Base-by-base conservation (phyloP, 2,113 vertebrate genomes). In the Sminthopsis crassicaudata region DNA sequence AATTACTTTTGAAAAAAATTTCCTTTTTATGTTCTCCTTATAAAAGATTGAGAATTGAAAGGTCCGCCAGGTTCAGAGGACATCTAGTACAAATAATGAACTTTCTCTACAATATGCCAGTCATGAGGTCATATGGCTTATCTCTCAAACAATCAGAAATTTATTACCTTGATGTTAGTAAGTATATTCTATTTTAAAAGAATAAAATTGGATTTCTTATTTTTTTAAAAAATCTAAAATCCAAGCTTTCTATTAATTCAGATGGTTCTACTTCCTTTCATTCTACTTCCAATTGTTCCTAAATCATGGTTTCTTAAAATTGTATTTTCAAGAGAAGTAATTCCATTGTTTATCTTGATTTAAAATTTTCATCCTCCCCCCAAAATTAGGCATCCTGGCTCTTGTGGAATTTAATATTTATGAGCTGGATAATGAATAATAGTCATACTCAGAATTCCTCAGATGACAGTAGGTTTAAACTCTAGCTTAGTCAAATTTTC, bases 281-380 rank as follows among this genome's bases (percentile, higher is more conserved):
- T 14, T 11, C 5, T 67, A 36, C 2, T 6, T 55, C 53, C 92
- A 88, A 16, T 53, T 95, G 92, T 53, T 95, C 50, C 67, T 50
- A 54, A 76, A 90, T 93, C 46, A 89, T 67, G 46, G 92, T 11
- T 90, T 60, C 30, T 60, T 60, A 30, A 12, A 30, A 89, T n/a
- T 57, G 12, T 22, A 48, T 52, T 92, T 94, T 36, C 53, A 93
- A 90, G 60, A 89, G 19, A 12, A 91, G 67, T 89, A 1, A 54
- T 53, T 93, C 30, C 51, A 42, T 48, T 94, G 51, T 89, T 89
- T 46, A 93, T 95, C 92, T 0, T 4, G 25, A 19, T 30, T 95
- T 96, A 91, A 60, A 46, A 91, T 57, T 94, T 36, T 91, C 48
- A 91, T 91, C n/a, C 53, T 90, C 89, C 36, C 42, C 92, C 93